Conservation (phyloP, 2,888 invertebrate genomes). For the Acanthosepion esculentum region DNA sequence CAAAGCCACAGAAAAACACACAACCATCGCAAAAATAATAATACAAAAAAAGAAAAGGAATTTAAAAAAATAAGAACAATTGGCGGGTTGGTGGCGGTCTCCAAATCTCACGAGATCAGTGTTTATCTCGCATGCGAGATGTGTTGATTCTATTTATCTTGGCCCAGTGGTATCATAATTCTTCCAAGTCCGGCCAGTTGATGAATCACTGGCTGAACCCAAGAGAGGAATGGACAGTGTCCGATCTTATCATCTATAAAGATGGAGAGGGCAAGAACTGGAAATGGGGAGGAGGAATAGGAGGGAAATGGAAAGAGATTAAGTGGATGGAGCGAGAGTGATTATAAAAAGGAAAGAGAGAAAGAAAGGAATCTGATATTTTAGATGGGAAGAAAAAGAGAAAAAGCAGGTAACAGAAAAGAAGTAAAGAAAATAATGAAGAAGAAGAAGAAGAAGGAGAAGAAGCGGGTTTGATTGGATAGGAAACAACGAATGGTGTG, state of each 20-base stretch:
- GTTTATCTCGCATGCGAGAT: slow-evolving; percentile 33
- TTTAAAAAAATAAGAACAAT: neutral
- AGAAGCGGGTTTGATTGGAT: neutral
- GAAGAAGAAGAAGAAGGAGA: neutral
- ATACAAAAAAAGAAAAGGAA: neutral
- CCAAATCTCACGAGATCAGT: neutral
- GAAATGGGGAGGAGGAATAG: neutral
- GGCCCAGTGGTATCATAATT: neutral
- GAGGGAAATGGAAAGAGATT: neutral
- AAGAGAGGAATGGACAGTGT: neutral
- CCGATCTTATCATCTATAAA: slow-evolving; percentile 12
- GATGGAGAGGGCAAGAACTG: neutral
- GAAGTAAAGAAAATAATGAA: neutral
- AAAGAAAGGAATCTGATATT: neutral
- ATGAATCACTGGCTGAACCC: neutral
- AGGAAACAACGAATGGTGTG: neutral
- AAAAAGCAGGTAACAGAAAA: neutral
- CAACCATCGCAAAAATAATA: neutral
- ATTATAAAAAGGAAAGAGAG: neutral
- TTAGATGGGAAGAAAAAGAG: neutral
- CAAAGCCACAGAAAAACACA: neutral
- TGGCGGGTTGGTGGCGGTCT: neutral
- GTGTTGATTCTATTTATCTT: neutral
- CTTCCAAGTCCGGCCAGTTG: neutral
- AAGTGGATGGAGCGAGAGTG: neutral